Percentiles rank a stretch among this genome's conserved stretches.
Conservation (phyloP, 2,797 vertebrate species). For the Buceros bicornis region DNA sequence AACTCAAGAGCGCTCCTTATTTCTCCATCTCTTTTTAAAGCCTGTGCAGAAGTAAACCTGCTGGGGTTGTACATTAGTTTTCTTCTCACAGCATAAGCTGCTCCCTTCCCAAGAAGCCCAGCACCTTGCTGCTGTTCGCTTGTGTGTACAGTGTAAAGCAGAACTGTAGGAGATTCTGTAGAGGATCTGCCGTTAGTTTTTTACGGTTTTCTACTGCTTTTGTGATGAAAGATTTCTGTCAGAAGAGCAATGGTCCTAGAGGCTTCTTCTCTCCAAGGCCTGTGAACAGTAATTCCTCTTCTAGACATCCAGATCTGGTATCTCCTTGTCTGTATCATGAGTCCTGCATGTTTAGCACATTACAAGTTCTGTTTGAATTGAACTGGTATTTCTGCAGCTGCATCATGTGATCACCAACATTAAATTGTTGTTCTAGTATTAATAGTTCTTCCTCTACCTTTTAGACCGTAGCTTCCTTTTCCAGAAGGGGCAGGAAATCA, state of each 20-base stretch:
- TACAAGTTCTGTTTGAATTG: slow-evolving; percentile 42
- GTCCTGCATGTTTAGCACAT: neutral
- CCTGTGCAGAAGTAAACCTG: slow-evolving; percentile 38
- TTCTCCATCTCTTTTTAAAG: slow-evolving; percentile 47
- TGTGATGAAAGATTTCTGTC: slow-evolving; percentile 14
- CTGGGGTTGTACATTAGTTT: slow-evolving; percentile 37
- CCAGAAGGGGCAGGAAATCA: slow-evolving; percentile 58
- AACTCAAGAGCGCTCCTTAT: slow-evolving; percentile 37
- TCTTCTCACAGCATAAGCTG: slow-evolving; percentile 20
- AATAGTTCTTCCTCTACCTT: slow-evolving; percentile 64
- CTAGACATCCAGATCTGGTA: neutral
- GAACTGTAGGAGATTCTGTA: slow-evolving; percentile 18
- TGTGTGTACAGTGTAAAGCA: neutral
- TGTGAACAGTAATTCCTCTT: slow-evolving; percentile 11
- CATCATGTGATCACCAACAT: slow-evolving; percentile 28
- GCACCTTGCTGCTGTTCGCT: slow-evolving; percentile 7
- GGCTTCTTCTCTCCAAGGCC: neutral
- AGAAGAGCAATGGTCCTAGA: neutral
- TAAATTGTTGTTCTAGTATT: slow-evolving; percentile 63
- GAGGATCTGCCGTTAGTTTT: slow-evolving; percentile 28
- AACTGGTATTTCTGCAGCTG: slow-evolving; percentile 31
- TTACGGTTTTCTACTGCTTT: neutral
- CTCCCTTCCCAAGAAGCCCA: neutral
- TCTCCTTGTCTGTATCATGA: neutral
- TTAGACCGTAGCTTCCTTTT: slow-evolving; percentile 58